phyloP scores from a whole-genome alignment of 2,888 invertebrate species.

The Ophion ellenae region DNA sequence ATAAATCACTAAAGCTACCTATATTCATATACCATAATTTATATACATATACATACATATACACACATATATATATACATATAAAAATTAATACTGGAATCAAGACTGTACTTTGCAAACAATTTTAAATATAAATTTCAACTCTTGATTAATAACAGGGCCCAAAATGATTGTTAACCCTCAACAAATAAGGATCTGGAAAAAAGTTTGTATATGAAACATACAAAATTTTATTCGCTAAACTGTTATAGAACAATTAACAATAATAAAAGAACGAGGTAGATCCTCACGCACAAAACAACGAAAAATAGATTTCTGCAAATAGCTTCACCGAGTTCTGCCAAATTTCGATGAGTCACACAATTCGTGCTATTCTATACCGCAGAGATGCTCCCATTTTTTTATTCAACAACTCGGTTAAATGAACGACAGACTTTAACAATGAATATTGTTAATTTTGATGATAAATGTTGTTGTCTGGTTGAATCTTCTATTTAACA shows the following conservation, averaged over 20 bases:
- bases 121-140: too few species aligned
- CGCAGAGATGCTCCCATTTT: slow-evolving; percentile 10
- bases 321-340: slow-evolving; percentile 23
- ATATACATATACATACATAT: too few species aligned
- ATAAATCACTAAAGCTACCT: too few species aligned
- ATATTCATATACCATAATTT: too few species aligned
- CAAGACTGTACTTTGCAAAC: too few species aligned
- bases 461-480: neutral
- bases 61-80: too few species aligned
- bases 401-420: slow-evolving; percentile 8
- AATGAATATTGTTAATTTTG: neutral
- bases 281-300: neutral
- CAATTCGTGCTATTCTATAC: neutral
- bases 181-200: too few species aligned
- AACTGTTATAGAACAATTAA: neutral
- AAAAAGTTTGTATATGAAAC: too few species aligned
- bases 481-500: neutral
- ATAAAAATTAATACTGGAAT: too few species aligned
- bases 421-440: neutral
- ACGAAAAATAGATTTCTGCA: slow-evolving; percentile 12
- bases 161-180: too few species aligned
- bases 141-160: too few species aligned
- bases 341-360: slow-evolving; percentile 45
- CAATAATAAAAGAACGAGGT: neutral
- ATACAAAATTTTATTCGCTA: too few species aligned